phyloP scores from a whole-genome alignment of 2,888 invertebrate genomes.

The Tethea ocularis region DNA sequence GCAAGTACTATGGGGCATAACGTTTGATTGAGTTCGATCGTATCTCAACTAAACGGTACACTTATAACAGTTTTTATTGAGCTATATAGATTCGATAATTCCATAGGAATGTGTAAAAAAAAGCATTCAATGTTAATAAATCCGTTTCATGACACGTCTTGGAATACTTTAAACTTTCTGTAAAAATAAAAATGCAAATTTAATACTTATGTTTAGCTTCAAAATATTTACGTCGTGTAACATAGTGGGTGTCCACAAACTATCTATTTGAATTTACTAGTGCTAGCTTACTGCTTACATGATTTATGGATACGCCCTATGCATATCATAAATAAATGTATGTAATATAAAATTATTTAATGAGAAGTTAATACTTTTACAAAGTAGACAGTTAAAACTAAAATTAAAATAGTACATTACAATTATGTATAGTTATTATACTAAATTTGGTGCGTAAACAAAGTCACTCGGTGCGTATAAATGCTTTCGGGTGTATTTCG shows the following conservation, averaged over 20 bases:
- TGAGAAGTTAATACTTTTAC: slow-evolving; percentile 39
- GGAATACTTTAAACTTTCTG: slow-evolving; percentile 25
- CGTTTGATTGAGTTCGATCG: background rate
- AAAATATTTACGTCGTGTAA: background rate
- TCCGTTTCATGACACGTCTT: slow-evolving; percentile 25
- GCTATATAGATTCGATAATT: slow-evolving; percentile 20
- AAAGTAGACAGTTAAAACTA: slow-evolving; percentile 24
- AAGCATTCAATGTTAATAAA: slow-evolving; percentile 31
- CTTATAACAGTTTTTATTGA: slow-evolving; percentile 26
- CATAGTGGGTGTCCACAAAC: background rate
- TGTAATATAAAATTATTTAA: slow-evolving; percentile 21
- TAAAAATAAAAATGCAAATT: slow-evolving; percentile 27
- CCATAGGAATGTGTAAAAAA: slow-evolving; percentile 44
- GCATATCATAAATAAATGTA: slow-evolving; percentile 7
- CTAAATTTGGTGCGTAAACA: slow-evolving; percentile 41
- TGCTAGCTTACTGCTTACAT: background rate
- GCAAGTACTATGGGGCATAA: background rate
- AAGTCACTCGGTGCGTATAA: slow-evolving; percentile 27
- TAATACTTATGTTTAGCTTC: slow-evolving; percentile 12
- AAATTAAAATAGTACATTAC: slow-evolving; percentile 18
- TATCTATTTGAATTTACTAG: background rate
- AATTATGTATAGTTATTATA: slow-evolving; percentile 24
- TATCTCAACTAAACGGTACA: background rate
- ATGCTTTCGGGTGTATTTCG: slow-evolving; percentile 28
- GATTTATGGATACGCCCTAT: background rate